A percentile compares a stretch with the other conserved stretches of the same genome.
phyloP scores from a whole-genome alignment of 1,140 invertebrate species.

The honey bee (Apis mellifera) region Amel_HAv3.1 CM009936.2:13985001-13985500 shows the following conservation, averaged over 20 bases:
- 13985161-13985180: too few relatives aligned
- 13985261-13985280: neutral
- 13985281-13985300: constrained; percentile 22
- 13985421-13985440: neutral
- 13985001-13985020: too few relatives aligned
- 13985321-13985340: constrained; percentile 31
- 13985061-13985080: too few relatives aligned
- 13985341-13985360: neutral
- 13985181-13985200: constrained; percentile 5
- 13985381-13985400: constrained; percentile 25
- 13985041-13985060: too few relatives aligned
- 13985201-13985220: neutral
- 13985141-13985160: too few relatives aligned
- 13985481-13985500: too few relatives aligned
- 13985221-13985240: neutral
- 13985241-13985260: constrained; percentile 31
- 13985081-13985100: too few relatives aligned
- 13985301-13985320: neutral
- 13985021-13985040: too few relatives aligned
- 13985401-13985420: constrained; percentile 27
- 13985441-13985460: neutral
- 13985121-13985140: too few relatives aligned
- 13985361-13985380: constrained; percentile 15
- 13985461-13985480: neutral
- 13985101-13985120: too few relatives aligned